Conservation (phyloP, 2,797 vertebrate genomes). For the Muscicapa striata region DNA sequence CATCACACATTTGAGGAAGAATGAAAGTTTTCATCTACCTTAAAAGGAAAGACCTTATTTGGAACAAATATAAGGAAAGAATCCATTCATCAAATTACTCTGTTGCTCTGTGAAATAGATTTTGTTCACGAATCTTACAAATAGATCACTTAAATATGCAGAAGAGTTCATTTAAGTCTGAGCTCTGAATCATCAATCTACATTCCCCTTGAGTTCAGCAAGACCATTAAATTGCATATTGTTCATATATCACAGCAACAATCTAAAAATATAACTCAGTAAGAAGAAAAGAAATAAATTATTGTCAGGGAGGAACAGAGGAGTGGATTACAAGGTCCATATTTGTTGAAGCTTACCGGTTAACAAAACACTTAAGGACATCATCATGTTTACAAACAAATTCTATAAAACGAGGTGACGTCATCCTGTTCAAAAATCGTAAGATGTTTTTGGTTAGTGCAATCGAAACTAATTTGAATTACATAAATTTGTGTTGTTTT, state of each 20-base stretch:
- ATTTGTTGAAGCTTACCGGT: slow-evolving; percentile 81
- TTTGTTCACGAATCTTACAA: not conserved
- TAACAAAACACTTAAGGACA: slow-evolving; percentile 98
- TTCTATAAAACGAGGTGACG: slow-evolving; percentile 96
- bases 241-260: not conserved
- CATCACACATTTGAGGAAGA: not conserved
- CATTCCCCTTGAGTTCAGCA: not conserved
- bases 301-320: not conserved
- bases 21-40: not conserved
- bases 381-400: slow-evolving; percentile 98
- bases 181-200: not conserved
- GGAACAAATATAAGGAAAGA: not conserved
- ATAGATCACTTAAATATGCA: not conserved
- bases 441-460: not conserved
- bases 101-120: not conserved
- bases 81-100: not conserved
- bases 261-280: not conserved
- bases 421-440: slow-evolving; percentile 84
- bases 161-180: not conserved
- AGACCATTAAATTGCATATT: not conserved
- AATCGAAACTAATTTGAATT: not conserved
- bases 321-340: not conserved
- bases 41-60: not conserved
- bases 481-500: rapidly evolving
- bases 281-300: not conserved